These are phyloP conservation scores for Neodiprion fabricii DNA, from an alignment of 1,140 invertebrate genomes.

Conservation along the genomic window DNA sequence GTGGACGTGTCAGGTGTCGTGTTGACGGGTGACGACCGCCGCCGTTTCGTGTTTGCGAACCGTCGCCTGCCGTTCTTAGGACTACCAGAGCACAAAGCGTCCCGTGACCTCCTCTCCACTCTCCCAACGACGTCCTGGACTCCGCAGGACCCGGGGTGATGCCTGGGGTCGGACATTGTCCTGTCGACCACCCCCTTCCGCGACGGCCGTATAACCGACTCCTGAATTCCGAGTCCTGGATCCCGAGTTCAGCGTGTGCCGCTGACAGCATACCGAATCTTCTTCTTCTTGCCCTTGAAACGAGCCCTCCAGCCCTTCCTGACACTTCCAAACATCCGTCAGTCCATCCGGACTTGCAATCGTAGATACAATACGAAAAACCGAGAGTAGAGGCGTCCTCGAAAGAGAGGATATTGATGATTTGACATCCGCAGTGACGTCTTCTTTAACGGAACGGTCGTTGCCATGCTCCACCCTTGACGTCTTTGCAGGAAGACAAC, in stretches of 20 bases:
- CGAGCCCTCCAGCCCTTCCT: conserved; percentile 1
- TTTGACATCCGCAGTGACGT: too few species aligned
- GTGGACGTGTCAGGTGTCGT: too few species aligned
- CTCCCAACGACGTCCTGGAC: neutral
- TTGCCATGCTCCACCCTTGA: too few species aligned
- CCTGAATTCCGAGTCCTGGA: conserved; percentile 11
- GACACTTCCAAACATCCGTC: neutral
- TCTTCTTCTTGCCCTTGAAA: conserved; percentile 44
- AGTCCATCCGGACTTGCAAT: neutral
- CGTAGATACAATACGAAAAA: neutral
- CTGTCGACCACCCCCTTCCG: conserved; percentile 29
- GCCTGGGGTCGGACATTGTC: conserved; percentile 48
- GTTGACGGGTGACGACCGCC: too few species aligned
- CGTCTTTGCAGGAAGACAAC: too few species aligned
- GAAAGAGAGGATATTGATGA: neutral
- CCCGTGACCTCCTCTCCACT: neutral
- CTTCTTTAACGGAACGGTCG: too few species aligned
- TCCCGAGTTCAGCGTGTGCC: conserved; percentile 47
- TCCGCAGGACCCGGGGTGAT: conserved; percentile 37
- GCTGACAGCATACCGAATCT: conserved; percentile 47
- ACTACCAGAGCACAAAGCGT: neutral
- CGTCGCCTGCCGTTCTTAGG: too few species aligned
- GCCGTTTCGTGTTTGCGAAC: too few species aligned
- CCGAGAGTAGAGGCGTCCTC: neutral
- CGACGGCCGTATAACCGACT: conserved; percentile 24